Evolutionary conservation across 2,113 vertebrate genomes (phyloP).

Genomic region (Lepisosteus osseus): DNA sequence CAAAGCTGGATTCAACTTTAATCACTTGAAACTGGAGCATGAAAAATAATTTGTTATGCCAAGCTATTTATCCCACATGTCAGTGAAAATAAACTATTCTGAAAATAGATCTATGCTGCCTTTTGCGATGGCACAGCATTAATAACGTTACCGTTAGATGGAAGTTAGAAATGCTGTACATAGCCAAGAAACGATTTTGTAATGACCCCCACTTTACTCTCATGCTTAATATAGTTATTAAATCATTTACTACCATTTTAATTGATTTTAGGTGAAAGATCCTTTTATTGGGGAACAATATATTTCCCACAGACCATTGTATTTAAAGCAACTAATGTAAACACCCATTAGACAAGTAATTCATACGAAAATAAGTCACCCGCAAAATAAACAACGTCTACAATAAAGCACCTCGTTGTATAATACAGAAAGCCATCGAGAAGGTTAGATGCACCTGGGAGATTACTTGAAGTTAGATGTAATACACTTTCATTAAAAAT

Average conservation of each 20-base stretch:
- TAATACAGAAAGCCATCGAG: no score
- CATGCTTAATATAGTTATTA: slow-evolving; percentile 3
- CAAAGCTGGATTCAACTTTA: slow-evolving; percentile 68
- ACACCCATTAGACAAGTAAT: neutral
- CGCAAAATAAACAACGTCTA: no score
- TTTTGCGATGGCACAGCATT: slow-evolving; percentile 57
- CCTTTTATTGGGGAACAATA: neutral
- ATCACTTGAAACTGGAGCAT: slow-evolving; percentile 67
- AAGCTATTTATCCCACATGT: slow-evolving; percentile 64
- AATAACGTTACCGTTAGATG: slow-evolving; percentile 53
- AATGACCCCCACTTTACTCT: slow-evolving; percentile 4
- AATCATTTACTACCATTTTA: neutral
- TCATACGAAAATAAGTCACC: neutral
- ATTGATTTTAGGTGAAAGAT: slow-evolving; percentile 13
- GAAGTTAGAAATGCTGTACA: slow-evolving; percentile 34
- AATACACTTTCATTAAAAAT: no score
- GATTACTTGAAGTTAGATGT: no score
- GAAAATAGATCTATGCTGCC: slow-evolving; percentile 40
- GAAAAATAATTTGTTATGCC: slow-evolving; percentile 71
- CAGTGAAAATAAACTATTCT: slow-evolving; percentile 37
- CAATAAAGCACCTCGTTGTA: no score
- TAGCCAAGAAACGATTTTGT: slow-evolving; percentile 34
- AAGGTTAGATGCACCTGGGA: no score
- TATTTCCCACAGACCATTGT: neutral
- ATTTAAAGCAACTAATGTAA: no score